Percentiles rank a stretch among this genome's conserved stretches.
Evolutionary conservation across 2,888 invertebrate genomes (phyloP).

Genomic region (Protula sp.): DNA sequence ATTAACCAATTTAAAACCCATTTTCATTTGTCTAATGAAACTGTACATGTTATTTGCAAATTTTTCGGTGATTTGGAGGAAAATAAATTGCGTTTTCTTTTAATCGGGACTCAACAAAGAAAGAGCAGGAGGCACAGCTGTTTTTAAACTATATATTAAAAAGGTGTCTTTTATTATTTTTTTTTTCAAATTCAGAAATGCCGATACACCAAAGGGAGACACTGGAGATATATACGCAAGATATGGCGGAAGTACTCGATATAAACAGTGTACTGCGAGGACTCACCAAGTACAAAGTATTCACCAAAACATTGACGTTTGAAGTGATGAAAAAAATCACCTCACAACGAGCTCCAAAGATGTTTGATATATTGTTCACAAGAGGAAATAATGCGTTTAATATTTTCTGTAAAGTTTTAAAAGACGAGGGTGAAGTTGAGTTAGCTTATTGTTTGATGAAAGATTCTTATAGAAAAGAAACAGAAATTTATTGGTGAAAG

Average conservation of each 20-base stretch:
- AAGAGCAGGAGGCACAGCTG: no score
- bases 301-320: conserved; percentile 25
- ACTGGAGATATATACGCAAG: conserved; percentile 13
- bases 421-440: conserved; percentile 16
- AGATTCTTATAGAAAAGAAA: conserved; percentile 18
- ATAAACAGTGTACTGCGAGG: conserved; percentile 22
- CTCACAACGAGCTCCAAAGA: conserved; percentile 14
- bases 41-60: no score
- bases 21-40: no score
- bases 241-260: conserved; percentile 15
- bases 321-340: conserved; percentile 25
- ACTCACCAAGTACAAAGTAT: conserved; percentile 14
- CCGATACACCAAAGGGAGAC: conserved; percentile 5
- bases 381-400: conserved; percentile 22
- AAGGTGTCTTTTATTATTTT: no score
- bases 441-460: conserved; percentile 20
- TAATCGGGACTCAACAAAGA: no score
- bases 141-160: no score
- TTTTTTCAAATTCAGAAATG: no score
- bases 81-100: no score
- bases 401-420: conserved; percentile 22
- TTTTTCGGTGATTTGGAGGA: no score
- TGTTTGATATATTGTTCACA: conserved; percentile 19
- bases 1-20: no score
- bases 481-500: conserved; percentile 13